These are phyloP conservation scores for Gymnorhina tibicen DNA, from an alignment of 2,113 vertebrate genomes.

Conservation along the genomic window DNA sequence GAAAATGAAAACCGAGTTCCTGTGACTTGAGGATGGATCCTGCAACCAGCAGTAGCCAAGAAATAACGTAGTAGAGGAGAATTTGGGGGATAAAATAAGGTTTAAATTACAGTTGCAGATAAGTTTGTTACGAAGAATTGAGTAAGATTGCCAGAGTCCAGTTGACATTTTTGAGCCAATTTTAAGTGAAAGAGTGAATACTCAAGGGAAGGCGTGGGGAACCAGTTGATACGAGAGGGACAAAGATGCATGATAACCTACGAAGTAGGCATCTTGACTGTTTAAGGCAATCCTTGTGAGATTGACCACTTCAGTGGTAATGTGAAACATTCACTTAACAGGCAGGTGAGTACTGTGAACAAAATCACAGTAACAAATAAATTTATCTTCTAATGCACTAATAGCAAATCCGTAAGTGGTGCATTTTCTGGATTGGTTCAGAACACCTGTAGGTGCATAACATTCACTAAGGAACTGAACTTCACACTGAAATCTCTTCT, in stretches of 20 bases:
- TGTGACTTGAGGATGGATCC: background rate
- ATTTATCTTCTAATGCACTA: background rate
- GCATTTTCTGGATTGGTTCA: background rate
- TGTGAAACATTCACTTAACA: background rate
- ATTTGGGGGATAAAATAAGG: background rate
- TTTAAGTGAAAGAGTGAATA: background rate
- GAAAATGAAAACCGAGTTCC: background rate
- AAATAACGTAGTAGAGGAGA: background rate
- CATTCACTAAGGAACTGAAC: background rate
- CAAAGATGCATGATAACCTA: background rate
- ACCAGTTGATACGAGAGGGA: fast-evolving
- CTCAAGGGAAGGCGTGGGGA: background rate
- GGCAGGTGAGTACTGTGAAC: background rate
- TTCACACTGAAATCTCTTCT: background rate
- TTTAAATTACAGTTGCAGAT: background rate
- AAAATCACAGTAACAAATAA: background rate
- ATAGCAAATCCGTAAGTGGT: background rate
- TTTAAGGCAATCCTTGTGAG: background rate
- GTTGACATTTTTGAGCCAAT: background rate
- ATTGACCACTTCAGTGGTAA: background rate
- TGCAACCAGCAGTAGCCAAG: background rate
- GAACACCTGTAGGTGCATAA: fast-evolving
- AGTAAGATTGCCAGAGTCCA: background rate
- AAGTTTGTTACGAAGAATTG: background rate
- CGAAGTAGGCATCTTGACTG: background rate